Evolutionary conservation across 2,113 vertebrate species (phyloP), one percentile per base, ranked within the genome.

Genomic region (Chaetops frenatus): DNA sequence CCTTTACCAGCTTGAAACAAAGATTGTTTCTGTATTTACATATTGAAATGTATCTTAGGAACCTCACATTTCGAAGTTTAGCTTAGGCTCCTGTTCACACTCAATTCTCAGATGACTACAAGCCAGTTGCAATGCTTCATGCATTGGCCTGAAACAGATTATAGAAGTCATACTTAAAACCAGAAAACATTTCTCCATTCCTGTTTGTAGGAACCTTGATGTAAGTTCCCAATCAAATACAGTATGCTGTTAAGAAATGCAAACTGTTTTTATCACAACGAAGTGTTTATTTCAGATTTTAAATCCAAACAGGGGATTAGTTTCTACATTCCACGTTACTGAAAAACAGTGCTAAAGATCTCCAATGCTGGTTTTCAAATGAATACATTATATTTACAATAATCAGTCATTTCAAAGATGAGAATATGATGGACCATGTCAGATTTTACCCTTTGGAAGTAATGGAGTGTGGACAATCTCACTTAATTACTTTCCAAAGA

Each of bases 401-500:
- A 78, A 81, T 65, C 88, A 90, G 38, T 66, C 72, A 79, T 81
- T 94, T 90, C 74, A 82, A 94, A 86, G 83, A 89, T 24, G 47
- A 82, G 81, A 84, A 78, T 77, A 95, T 51, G 53, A 71, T n/a
- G 56, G 84, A 45, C 66, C 35, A 54, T 47, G 81, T 91, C 74
- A 67, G 83, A 86, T 70, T 67, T 84, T 15, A 38, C 72, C 40
- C 69, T 84, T 58, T 24, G 60, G 74, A 95, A 92, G 96, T 82
- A 70, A 69, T 60, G 73, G 60, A 62, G 82, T 79, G 79, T 58
- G 58, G 94, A 93, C 90, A 69, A 78, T 72, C 50, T 88, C 60
- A 89, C 91, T 70, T 84, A 79, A 80, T 86, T 66, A 72, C 92
- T 81, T 91, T 94, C 86, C 24, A 74, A 83, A 89, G 76, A 90